A percentile compares a stretch with the other conserved stretches of the same genome.
These are phyloP conservation scores for Heliopora coerulea DNA, from an alignment of 92 coral and sea anemone species.

Conservation along the genomic window DNA sequence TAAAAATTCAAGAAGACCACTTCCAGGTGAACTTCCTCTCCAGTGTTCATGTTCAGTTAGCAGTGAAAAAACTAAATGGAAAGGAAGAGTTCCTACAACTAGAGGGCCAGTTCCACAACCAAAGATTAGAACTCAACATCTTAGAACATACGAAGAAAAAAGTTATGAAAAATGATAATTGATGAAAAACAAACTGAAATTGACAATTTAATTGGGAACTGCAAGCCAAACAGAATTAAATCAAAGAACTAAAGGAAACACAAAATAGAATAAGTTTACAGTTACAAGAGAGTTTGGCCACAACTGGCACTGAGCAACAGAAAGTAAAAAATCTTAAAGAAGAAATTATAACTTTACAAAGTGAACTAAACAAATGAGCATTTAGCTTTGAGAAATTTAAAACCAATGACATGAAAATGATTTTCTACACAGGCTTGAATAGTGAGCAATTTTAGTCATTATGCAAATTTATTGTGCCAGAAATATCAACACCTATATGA, in stretches of 20 bases:
- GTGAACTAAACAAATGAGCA: background rate
- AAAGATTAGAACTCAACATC: background rate
- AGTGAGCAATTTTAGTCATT: slow-evolving; percentile 10
- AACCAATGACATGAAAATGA: slow-evolving; percentile 1
- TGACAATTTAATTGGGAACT: slow-evolving; percentile 4
- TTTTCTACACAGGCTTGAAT: slow-evolving; percentile 25
- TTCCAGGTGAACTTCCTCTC: slow-evolving; percentile 12
- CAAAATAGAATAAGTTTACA: too few species aligned
- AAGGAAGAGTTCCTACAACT: slow-evolving; percentile 15
- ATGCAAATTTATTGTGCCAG: slow-evolving; percentile 33
- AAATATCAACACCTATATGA: slow-evolving; percentile 16
- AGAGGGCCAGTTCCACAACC: slow-evolving; percentile 40
- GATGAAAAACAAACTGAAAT: slow-evolving; percentile 8
- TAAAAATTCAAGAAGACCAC: slow-evolving; percentile 17
- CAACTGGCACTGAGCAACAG: background rate
- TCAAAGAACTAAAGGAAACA: slow-evolving; percentile 1
- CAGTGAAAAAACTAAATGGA: background rate
- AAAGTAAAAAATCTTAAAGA: slow-evolving; percentile 1
- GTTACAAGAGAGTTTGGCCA: slow-evolving; percentile 8
- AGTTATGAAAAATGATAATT: slow-evolving; percentile 14
- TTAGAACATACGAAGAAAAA: slow-evolving; percentile 7
- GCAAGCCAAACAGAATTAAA: background rate
- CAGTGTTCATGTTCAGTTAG: background rate
- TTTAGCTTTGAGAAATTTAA: slow-evolving; percentile 3
- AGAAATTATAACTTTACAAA: background rate